phyloP scores from a whole-genome alignment of 2,797 vertebrate species.

The Gallinago stenura region DNA sequence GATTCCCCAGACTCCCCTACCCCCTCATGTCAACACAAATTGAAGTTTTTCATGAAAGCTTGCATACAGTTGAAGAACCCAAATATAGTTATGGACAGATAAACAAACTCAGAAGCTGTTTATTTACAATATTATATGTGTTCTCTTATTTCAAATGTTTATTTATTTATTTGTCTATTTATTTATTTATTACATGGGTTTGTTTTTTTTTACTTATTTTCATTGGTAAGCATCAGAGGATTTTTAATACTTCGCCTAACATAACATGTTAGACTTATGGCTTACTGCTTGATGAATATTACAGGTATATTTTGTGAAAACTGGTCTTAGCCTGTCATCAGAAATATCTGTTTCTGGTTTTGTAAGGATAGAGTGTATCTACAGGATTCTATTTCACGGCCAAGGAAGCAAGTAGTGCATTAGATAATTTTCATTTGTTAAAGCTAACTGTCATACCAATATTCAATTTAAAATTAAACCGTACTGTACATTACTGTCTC shows the following conservation, averaged over 20 bases:
- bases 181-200: background rate
- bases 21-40: background rate
- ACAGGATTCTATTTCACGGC: background rate
- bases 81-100: background rate
- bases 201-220: background rate
- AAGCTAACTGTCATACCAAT: background rate
- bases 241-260: background rate
- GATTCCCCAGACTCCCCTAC: background rate
- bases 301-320: background rate
- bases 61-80: background rate
- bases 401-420: background rate
- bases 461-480: conserved; percentile 16
- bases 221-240: background rate
- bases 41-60: background rate
- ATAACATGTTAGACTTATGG: background rate
- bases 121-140: background rate
- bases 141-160: background rate
- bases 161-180: background rate
- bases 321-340: background rate
- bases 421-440: too few species aligned
- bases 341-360: background rate
- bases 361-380: background rate
- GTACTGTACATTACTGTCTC: background rate
- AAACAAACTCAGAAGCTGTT: background rate
- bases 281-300: background rate